Conservation (phyloP, 1,140 invertebrate species). For the Cyrtorhinus lividipennis region DNA sequence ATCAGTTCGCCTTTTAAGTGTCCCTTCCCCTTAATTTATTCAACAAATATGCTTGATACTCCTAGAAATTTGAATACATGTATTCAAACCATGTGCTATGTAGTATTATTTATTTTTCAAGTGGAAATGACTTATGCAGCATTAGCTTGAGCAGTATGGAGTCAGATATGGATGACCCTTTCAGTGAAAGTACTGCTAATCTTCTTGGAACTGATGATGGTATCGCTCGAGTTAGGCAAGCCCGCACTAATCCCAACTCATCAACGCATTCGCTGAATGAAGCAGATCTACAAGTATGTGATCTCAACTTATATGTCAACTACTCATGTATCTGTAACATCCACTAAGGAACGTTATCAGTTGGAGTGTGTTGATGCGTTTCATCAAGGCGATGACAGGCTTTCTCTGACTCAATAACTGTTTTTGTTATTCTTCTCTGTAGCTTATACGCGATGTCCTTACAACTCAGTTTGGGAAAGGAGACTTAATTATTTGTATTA, state of each 20-base stretch:
- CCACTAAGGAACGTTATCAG: background rate
- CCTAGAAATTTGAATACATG: too few relatives aligned
- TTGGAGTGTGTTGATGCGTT: too few relatives aligned
- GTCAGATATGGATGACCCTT: slow-evolving; percentile 47
- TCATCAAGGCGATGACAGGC: too few relatives aligned
- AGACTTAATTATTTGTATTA: too few relatives aligned
- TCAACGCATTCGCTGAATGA: slow-evolving; percentile 75
- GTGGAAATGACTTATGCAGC: slow-evolving; percentile 31
- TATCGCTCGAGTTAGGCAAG: slow-evolving; percentile 25
- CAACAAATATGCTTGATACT: too few relatives aligned
- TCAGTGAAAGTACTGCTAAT: slow-evolving; percentile 35
- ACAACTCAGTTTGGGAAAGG: too few relatives aligned
- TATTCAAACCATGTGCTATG: slow-evolving; percentile 1
- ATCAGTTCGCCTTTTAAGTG: too few relatives aligned
- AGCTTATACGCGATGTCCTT: too few relatives aligned
- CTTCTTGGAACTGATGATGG: slow-evolving; percentile 30
- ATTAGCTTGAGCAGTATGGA: slow-evolving; percentile 59
- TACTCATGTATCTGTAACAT: too few relatives aligned
- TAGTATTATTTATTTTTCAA: slow-evolving; percentile 15
- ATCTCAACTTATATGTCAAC: background rate
- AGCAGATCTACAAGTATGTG: slow-evolving; percentile 54
- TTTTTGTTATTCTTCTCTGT: too few relatives aligned
- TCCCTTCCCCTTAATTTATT: too few relatives aligned
- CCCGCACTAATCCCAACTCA: slow-evolving; percentile 41
- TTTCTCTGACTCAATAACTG: too few relatives aligned